These are phyloP conservation scores for Neelides sp. DNA, from an alignment of 1,140 invertebrate species.

Conservation along the genomic window DNA sequence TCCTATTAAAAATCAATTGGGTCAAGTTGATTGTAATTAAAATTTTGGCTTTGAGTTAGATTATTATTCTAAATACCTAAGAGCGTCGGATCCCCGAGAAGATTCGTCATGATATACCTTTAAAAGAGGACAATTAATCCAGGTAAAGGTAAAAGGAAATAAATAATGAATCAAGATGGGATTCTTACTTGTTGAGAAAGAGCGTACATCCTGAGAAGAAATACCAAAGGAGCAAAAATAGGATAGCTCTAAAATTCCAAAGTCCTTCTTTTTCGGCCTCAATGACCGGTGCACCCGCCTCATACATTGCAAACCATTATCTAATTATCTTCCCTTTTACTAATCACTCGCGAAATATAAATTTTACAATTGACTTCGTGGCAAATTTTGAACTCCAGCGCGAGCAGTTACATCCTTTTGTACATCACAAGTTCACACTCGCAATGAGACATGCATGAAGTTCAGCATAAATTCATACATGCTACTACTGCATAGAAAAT, in stretches of 20 bases:
- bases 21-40: not conserved
- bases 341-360: too few species aligned
- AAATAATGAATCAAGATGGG: too few species aligned
- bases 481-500: too few species aligned
- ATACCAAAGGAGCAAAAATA: slow-evolving; percentile 62
- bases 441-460: too few species aligned
- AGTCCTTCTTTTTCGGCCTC: slow-evolving; percentile 36
- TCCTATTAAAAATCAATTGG: slow-evolving; percentile 37
- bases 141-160: too few species aligned
- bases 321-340: too few species aligned
- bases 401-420: too few species aligned
- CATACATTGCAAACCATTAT: slow-evolving; percentile 7
- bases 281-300: not conserved
- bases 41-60: not conserved
- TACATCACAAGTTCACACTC: too few species aligned
- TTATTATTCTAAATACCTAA: slow-evolving; percentile 44
- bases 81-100: slow-evolving; percentile 63
- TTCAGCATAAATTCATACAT: too few species aligned
- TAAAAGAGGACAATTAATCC: too few species aligned
- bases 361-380: too few species aligned
- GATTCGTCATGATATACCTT: slow-evolving; percentile 62
- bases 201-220: slow-evolving; percentile 64
- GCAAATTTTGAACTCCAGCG: too few species aligned
- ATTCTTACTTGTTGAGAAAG: slow-evolving; percentile 74
- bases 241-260: slow-evolving; percentile 49